These are phyloP conservation scores for Geopemphigus sp. DNA, from an alignment of 1,140 invertebrate species.

Conservation along the genomic window DNA sequence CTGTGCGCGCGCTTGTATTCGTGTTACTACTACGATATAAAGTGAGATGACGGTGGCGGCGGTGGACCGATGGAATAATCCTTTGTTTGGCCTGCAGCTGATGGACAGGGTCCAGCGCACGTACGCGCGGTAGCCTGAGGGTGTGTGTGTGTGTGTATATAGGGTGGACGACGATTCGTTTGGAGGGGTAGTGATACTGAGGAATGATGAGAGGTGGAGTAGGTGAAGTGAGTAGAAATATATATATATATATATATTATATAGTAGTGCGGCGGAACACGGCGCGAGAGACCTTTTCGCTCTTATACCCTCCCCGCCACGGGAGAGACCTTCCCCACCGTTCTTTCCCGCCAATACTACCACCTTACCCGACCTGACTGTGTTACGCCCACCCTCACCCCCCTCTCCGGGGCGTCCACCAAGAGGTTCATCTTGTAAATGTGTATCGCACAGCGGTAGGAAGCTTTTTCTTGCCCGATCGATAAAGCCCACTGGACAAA, in stretches of 20 bases:
- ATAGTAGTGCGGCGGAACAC: not conserved
- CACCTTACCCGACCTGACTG: not conserved
- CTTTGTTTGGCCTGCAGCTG: constrained; percentile 49
- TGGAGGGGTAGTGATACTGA: too few species aligned
- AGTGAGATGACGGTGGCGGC: constrained; percentile 22
- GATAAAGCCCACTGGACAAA: constrained; percentile 49
- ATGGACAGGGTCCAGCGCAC: constrained; percentile 48
- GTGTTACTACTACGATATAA: not conserved
- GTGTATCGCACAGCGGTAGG: constrained; percentile 23
- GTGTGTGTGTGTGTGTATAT: not conserved
- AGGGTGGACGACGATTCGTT: not conserved
- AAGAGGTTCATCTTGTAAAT: constrained; percentile 48
- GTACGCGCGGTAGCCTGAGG: constrained; percentile 26
- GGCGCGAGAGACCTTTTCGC: constrained; percentile 28
- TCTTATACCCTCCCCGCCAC: not conserved
- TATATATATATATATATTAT: not conserved
- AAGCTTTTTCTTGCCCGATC: constrained; percentile 41
- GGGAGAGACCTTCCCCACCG: not conserved
- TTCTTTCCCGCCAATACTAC: not conserved
- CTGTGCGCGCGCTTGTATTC: not conserved
- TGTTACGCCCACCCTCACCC: not conserved
- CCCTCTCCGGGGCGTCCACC: not conserved
- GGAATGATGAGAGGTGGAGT: too few species aligned
- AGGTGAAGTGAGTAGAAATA: not conserved
- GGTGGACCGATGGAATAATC: constrained; percentile 46